phyloP scores from a whole-genome alignment of 1,140 invertebrate species.

The Drosophila triauraria region DNA sequence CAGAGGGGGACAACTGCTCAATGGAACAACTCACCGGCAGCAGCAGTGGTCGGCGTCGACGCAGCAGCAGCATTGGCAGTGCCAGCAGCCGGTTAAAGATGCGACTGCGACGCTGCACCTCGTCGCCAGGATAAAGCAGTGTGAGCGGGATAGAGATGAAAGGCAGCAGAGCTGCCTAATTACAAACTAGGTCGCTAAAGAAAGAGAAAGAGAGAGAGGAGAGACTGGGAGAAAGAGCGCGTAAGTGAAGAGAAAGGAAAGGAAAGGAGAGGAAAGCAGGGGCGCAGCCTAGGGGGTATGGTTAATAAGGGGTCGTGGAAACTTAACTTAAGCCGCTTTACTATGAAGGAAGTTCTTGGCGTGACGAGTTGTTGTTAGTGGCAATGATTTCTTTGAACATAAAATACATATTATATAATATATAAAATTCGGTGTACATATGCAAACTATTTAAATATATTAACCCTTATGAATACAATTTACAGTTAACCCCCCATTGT shows the following conservation, averaged over 20 bases:
- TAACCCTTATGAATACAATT: neutral
- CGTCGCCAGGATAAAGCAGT: slow-evolving; percentile 60
- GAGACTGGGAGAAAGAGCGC: slow-evolving; percentile 39
- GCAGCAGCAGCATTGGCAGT: slow-evolving; percentile 63
- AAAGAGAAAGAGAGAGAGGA: slow-evolving; percentile 28
- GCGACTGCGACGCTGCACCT: slow-evolving; percentile 65
- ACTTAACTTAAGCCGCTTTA: slow-evolving; percentile 5
- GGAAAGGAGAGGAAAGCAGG: slow-evolving; percentile 3
- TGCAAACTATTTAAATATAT: slow-evolving; percentile 35
- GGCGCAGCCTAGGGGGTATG: slow-evolving; percentile 13
- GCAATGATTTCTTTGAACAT: slow-evolving; percentile 30
- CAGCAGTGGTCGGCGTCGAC: slow-evolving; percentile 54
- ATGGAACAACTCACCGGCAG: slow-evolving; percentile 60
- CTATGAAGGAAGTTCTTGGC: slow-evolving; percentile 4
- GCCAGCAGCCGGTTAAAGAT: slow-evolving; percentile 64
- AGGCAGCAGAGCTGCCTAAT: slow-evolving; percentile 11
- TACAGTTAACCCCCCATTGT: slow-evolving; percentile 21
- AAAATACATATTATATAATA: slow-evolving; percentile 28
- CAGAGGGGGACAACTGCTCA: slow-evolving; percentile 39
- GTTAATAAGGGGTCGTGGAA: neutral
- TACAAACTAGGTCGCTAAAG: slow-evolving; percentile 16
- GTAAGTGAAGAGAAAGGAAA: neutral
- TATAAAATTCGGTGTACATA: slow-evolving; percentile 41
- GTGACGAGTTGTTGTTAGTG: slow-evolving; percentile 28
- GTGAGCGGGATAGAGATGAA: neutral